Evolutionary conservation across 2,888 invertebrate species (phyloP), one percentile per base, ranked within the genome.

Genomic region (Thereva unica): DNA sequence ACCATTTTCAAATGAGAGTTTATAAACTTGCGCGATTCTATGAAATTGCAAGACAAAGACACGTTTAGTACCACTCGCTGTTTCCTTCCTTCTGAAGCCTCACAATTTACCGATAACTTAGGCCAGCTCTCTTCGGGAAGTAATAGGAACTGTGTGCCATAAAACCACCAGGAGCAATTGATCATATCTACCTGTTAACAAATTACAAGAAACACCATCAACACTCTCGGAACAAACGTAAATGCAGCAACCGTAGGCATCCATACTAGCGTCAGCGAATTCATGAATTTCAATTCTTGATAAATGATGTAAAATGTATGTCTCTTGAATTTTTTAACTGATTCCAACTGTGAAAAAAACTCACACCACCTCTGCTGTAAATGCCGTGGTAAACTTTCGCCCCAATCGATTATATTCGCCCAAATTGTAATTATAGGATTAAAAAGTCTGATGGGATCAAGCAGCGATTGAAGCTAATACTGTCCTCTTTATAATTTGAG

Each of bases 261-360:
- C 56, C 45, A 68, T 49, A 7, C 56, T 66, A 9, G 66, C 66
- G 40, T 69, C 69, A 34, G 66, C 56, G 23, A 68, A 68, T 5
- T 59, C 63, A 49, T 68, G 61, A 37, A 68, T 10, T 34, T 66
- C 64, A 12, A 64, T 52, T 1, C 38, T 40, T 37, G 38, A 23
- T 35, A 35, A 10, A 10, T 5, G 47, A 47, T 47, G 12, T 5
- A 47, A 8, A 37, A 54, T 6, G 4, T 37, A 10, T 38, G 37
- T 9, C 37, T 9, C 4, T 54, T 37, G 7, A 54, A 4, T 2
- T 38, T 4, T 2, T 37, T 54, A 1, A 54, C 37, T 2, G 23
- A 3, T 9, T 23, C 5, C 1, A 52, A 9, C 38, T 54, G 38
- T 10, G 9, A 8, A 34, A 37, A n/a, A 52, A 61, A 49, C 10